A percentile compares a stretch with the other conserved stretches of the same genome.
Evolutionary conservation across 2,113 vertebrate genomes (phyloP).

Genomic region (Lutjanus erythropterus): DNA sequence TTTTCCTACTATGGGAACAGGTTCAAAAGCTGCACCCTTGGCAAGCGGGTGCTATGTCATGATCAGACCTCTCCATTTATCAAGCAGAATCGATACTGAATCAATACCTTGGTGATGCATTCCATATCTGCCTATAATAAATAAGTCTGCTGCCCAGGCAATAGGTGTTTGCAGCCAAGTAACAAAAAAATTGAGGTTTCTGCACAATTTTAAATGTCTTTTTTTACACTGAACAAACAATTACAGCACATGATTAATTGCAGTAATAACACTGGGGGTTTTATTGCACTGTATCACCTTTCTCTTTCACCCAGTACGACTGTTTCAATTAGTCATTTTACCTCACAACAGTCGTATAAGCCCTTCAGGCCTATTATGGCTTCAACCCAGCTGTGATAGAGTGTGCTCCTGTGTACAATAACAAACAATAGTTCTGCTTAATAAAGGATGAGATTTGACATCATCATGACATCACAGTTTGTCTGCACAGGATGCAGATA

Average conservation of each 20-base stretch:
- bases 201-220: conserved; percentile 26
- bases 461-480: conserved; percentile 23
- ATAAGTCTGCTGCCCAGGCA: not conserved
- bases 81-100: conserved; percentile 49
- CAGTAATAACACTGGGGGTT: conserved; percentile 61
- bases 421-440: conserved; percentile 67
- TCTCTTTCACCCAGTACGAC: conserved; percentile 25
- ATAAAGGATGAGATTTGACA: conserved; percentile 46
- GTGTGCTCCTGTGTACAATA: conserved; percentile 74
- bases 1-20: not conserved
- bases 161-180: conserved; percentile 48
- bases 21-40: conserved; percentile 17
- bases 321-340: conserved; percentile 53
- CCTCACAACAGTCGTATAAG: conserved; percentile 63
- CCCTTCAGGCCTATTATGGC: conserved; percentile 73
- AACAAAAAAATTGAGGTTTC: conserved; percentile 29
- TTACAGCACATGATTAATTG: conserved; percentile 72
- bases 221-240: conserved; percentile 64
- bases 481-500: not conserved
- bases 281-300: conserved; percentile 59
- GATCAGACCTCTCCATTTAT: conserved; percentile 40
- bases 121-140: conserved; percentile 37
- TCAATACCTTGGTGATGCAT: conserved; percentile 32
- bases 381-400: conserved; percentile 76
- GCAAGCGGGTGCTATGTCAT: conserved; percentile 1